phyloP scores from a whole-genome alignment of 2,888 invertebrate species.

The Meandrusa payeni region DNA sequence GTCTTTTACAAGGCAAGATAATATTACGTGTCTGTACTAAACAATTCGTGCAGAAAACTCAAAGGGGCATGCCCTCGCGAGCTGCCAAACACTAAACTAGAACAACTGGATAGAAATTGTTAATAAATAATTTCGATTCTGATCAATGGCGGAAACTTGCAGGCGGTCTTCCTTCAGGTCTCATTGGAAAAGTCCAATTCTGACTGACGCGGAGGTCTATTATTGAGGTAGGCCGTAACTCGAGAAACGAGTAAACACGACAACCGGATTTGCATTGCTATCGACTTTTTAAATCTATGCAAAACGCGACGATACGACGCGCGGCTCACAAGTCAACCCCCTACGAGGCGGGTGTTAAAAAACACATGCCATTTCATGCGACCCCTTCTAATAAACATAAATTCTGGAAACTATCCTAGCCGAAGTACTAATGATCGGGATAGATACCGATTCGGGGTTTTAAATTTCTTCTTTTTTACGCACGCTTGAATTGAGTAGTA shows the following conservation, averaged over 20 bases:
- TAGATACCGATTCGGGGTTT: too few relatives aligned
- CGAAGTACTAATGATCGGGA: too few relatives aligned
- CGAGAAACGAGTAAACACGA: conserved; percentile 77
- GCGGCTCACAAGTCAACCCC: conserved; percentile 61
- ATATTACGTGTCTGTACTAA: too few relatives aligned
- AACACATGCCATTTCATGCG: conserved; percentile 70
- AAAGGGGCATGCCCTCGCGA: too few relatives aligned
- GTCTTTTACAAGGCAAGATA: too few relatives aligned
- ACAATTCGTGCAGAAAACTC: too few relatives aligned
- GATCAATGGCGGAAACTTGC: conserved; percentile 46
- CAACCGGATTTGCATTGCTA: conserved; percentile 75
- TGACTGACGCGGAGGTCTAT: conserved; percentile 66
- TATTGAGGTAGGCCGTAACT: conserved; percentile 72
- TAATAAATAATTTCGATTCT: too few relatives aligned
- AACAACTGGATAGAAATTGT: too few relatives aligned
- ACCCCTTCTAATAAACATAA: conserved; percentile 55
- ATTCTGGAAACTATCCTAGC: conserved; percentile 17
- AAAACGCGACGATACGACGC: conserved; percentile 76
- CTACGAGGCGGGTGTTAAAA: conserved; percentile 46
- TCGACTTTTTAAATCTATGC: conserved; percentile 80
- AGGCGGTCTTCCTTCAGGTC: conserved; percentile 33
- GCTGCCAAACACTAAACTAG: too few relatives aligned
- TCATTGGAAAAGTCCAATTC: conserved; percentile 53
- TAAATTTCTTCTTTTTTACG: too few relatives aligned
- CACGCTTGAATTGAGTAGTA: too few relatives aligned